Percentiles rank a stretch among this genome's conserved stretches.
phyloP scores from a whole-genome alignment of 2,888 invertebrate genomes.

The Xanthia togata region DNA sequence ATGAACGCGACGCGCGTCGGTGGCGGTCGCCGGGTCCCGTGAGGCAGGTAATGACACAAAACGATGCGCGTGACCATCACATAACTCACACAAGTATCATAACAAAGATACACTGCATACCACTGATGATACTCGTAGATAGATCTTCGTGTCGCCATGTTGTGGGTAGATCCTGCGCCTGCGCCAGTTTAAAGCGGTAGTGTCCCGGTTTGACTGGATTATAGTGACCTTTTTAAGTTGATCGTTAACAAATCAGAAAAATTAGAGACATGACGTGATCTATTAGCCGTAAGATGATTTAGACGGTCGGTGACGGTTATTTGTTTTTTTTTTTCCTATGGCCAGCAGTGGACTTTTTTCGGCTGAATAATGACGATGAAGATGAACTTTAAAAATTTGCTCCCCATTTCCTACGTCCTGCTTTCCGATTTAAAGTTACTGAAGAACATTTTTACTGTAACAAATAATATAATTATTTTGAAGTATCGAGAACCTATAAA shows the following conservation, averaged over 20 bases:
- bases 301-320: too few relatives aligned
- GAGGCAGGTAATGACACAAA: constrained; percentile 85
- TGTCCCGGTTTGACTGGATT: constrained; percentile 7
- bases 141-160: constrained; percentile 41
- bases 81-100: constrained; percentile 79
- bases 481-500: neutral
- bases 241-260: neutral
- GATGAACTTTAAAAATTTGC: neutral
- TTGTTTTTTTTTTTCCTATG: too few relatives aligned
- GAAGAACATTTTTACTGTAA: neutral
- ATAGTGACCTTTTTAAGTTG: neutral
- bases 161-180: constrained; percentile 28
- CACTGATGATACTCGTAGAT: constrained; percentile 66
- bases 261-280: neutral
- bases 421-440: neutral
- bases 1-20: constrained; percentile 72
- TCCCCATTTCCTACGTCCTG: neutral
- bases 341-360: neutral
- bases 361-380: neutral
- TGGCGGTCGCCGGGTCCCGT: constrained; percentile 74
- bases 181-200: constrained; percentile 18
- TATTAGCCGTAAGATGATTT: neutral
- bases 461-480: neutral
- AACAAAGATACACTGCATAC: constrained; percentile 75
- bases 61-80: constrained; percentile 76